Evolutionary conservation across 2,888 invertebrate species (phyloP).

Genomic region (Hipparchia semele): DNA sequence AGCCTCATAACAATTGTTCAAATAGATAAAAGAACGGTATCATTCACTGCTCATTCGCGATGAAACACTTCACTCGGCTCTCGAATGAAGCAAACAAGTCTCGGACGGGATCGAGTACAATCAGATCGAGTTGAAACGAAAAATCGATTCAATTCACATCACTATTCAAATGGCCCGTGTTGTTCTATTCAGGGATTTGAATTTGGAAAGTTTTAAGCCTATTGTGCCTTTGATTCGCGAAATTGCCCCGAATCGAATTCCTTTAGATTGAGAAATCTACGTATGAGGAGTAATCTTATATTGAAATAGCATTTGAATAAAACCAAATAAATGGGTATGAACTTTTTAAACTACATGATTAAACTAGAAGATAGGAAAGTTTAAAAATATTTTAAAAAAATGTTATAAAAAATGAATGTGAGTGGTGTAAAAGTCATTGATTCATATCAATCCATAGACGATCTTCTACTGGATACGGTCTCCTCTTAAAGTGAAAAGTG

Average conservation of each 20-base stretch:
- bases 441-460: too few relatives aligned
- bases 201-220: conserved; percentile 56
- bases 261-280: conserved; percentile 11
- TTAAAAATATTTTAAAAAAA: too few relatives aligned
- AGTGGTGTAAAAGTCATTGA: too few relatives aligned
- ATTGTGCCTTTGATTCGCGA: conserved; percentile 34
- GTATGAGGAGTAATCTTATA: neutral
- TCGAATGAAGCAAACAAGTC: conserved; percentile 41
- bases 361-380: too few relatives aligned
- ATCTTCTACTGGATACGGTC: too few relatives aligned
- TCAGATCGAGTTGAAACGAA: conserved; percentile 67
- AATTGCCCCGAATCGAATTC: conserved; percentile 16
- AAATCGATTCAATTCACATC: conserved; percentile 67
- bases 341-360: too few relatives aligned
- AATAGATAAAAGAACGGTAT: conserved; percentile 38
- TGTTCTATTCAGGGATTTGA: conserved; percentile 64
- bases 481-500: too few relatives aligned
- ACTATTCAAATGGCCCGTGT: conserved; percentile 61
- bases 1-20: conserved; percentile 36
- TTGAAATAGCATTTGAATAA: neutral
- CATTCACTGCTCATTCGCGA: conserved; percentile 39
- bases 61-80: conserved; percentile 35
- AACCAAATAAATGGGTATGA: too few relatives aligned
- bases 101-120: conserved; percentile 56
- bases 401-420: too few relatives aligned